Evolutionary conservation across 2,113 vertebrate genomes (phyloP), one percentile per base, ranked within the genome.

Genomic region (Coracopsis vasa): DNA sequence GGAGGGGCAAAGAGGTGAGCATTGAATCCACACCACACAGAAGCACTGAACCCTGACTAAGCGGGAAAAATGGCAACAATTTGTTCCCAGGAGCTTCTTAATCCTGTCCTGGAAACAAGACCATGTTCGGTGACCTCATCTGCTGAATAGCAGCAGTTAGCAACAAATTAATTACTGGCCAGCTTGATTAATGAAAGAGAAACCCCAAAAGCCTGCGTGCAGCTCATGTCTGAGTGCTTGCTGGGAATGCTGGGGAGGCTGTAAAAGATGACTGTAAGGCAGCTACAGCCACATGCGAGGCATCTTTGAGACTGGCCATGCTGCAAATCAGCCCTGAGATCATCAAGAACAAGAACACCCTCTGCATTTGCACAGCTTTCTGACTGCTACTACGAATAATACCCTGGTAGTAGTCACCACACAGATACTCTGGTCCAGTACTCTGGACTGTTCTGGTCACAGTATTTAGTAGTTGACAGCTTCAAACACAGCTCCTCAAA

Each of bases 11-110:
- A 62, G 58, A 90, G 60, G 20, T 74, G 48, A 72, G 80, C 35
- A 48, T 3, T 85, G 85, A 95, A 93, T 27, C 1, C 1, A 85
- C 50, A 61, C 54, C 33, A 71, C 65, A 64, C 27, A 86, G 85
- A 85, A 19, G 92, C 90, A 86, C 85, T 70, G 86, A 94, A 92
- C 92, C 77, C 92, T 91, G 88, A 77, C 78, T 96, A 65, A 93
- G 31, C 1, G 1, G 48, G 60, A 79, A 6, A 90, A 94, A 69
- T 0, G 33, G 61, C 80, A 95, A 96, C 54, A 84, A 83, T 41
- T 56, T 75, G 91, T 92, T 97, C 91, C 88, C 90, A 84, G 65
- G 37, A 91, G 86, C 53, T 94, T 71, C 96, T 95, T 94, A 97
- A 95, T 91, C 91, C 94, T 29, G 47, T 47, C 92, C 86, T 78